A percentile compares a stretch with the other conserved stretches of the same genome.
Evolutionary conservation across 1,140 invertebrate species (phyloP).

Genomic region (Monomorium pharaonis): DNA sequence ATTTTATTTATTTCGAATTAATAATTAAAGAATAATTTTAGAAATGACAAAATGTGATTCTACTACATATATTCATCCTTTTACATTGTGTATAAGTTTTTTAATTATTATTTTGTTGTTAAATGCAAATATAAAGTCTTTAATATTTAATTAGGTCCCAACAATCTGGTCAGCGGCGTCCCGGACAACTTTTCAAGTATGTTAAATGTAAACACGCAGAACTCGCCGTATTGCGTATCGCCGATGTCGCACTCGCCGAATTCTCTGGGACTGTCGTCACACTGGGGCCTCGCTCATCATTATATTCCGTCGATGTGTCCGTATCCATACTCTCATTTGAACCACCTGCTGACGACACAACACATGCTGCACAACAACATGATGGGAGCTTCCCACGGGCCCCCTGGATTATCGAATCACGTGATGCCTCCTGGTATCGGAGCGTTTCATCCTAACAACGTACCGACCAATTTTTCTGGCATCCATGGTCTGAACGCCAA

Average conservation of each 20-base stretch:
- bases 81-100: no score
- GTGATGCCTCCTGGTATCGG: constrained; percentile 66
- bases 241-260: constrained; percentile 78
- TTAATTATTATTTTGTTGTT: not conserved
- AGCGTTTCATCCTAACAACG: constrained; percentile 71
- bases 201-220: constrained; percentile 79
- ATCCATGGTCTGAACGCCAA: constrained; percentile 70
- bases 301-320: constrained; percentile 77
- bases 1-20: no score
- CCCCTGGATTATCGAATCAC: constrained; percentile 67
- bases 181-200: constrained; percentile 76
- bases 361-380: constrained; percentile 77
- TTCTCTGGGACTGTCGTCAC: constrained; percentile 78
- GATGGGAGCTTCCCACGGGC: constrained; percentile 62
- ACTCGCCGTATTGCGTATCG: constrained; percentile 78
- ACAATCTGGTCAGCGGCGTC: constrained; percentile 63
- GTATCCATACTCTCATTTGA: constrained; percentile 77
- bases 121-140: not conserved
- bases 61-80: no score
- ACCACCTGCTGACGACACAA: constrained; percentile 80
- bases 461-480: constrained; percentile 64
- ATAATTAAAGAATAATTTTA: no score
- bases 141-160: constrained; percentile 49
- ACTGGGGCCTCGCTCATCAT: constrained; percentile 76
- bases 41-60: no score